Percentiles rank a stretch among this genome's conserved stretches.
These are phyloP conservation scores for Melospiza georgiana DNA, from an alignment of 2,113 vertebrate species.

Conservation along the genomic window DNA sequence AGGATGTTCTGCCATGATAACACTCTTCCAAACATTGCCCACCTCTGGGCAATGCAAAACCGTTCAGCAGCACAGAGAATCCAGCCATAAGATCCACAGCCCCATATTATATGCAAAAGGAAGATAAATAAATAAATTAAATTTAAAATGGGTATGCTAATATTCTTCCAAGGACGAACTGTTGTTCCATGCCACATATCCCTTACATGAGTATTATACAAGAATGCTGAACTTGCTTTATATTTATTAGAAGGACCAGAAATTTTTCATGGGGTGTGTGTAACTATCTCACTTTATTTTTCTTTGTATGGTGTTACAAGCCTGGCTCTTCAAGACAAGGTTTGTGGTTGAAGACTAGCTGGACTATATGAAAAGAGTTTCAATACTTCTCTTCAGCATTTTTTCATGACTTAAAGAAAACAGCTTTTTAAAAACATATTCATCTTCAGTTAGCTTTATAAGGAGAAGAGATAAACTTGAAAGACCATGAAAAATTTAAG, in stretches of 20 bases:
- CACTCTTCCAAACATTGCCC: background rate
- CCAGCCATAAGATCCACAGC: too few species aligned
- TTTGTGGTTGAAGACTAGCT: background rate
- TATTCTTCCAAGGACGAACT: background rate
- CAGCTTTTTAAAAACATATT: background rate
- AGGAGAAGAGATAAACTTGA: background rate
- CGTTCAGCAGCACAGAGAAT: background rate
- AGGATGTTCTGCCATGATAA: background rate
- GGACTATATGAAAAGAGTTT: background rate
- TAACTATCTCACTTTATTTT: background rate
- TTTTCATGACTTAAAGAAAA: background rate
- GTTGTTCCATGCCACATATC: background rate
- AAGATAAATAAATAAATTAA: background rate
- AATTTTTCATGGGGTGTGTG: background rate
- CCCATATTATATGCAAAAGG: background rate
- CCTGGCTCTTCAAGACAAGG: background rate
- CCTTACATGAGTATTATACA: background rate
- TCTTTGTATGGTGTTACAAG: background rate
- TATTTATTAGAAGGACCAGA: background rate
- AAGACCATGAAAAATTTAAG: background rate
- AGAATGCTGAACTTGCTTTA: background rate
- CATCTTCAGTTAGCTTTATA: background rate
- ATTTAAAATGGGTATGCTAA: background rate
- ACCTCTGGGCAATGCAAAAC: background rate
- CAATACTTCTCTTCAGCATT: background rate